phyloP scores from a whole-genome alignment of 2,888 invertebrate genomes.

The Harpagoxenus sublaevis region DNA sequence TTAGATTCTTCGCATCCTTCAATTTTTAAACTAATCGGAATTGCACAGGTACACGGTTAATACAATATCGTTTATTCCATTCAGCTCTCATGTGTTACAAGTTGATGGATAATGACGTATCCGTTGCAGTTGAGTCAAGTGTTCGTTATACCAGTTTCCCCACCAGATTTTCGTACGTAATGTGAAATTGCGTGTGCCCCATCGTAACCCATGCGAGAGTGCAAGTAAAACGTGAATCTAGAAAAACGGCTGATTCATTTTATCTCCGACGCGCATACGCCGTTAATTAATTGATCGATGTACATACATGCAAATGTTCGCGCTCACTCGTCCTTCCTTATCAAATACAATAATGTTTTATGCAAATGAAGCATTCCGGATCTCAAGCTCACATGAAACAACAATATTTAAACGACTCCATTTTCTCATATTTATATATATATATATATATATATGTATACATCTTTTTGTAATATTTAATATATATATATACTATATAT shows the following conservation, averaged over 20 bases:
- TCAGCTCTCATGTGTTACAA: constrained; percentile 78
- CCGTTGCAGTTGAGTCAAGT: constrained; percentile 41
- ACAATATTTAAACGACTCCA: constrained; percentile 73
- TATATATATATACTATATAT: constrained; percentile 69
- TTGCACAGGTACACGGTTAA: constrained; percentile 71
- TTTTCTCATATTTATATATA: constrained; percentile 61
- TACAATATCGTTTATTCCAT: constrained; percentile 81
- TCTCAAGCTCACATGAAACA: constrained; percentile 73
- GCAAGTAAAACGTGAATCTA: constrained; percentile 64
- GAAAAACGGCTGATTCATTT: constrained; percentile 53
- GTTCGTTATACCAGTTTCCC: constrained; percentile 42
- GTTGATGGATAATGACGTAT: constrained; percentile 66
- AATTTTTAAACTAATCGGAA: constrained; percentile 24
- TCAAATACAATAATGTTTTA: constrained; percentile 59
- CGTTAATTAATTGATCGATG: constrained; percentile 27
- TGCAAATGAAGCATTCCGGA: constrained; percentile 68
- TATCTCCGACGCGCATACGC: constrained; percentile 47
- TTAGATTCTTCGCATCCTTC: not conserved
- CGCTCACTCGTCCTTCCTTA: constrained; percentile 35
- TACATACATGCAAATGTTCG: constrained; percentile 47
- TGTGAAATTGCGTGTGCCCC: constrained; percentile 59
- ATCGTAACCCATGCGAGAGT: constrained; percentile 64
- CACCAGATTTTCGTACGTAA: constrained; percentile 58
- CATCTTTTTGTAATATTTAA: constrained; percentile 62
- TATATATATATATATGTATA: constrained; percentile 61